These are phyloP conservation scores for Tanypteryx hageni DNA, from an alignment of 2,888 invertebrate species.

Conservation along the genomic window DNA sequence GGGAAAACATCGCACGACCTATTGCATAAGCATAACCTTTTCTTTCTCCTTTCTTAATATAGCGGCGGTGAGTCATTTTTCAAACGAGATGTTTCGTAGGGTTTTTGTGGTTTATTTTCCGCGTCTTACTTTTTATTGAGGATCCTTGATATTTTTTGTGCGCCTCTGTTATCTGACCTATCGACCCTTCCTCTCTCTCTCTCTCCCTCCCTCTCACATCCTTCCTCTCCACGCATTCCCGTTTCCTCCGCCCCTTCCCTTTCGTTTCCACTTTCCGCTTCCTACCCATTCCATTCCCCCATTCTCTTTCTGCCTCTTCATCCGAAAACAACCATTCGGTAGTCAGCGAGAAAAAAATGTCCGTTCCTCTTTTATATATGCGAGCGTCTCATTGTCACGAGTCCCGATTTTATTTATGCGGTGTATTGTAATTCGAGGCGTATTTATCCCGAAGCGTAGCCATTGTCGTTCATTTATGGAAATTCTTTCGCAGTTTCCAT, in stretches of 20 bases:
- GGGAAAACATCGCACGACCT: neutral
- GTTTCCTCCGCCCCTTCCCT: neutral
- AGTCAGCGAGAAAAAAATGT: constrained; percentile 8
- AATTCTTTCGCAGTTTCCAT: too few species aligned
- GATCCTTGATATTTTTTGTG: constrained; percentile 34
- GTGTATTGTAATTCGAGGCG: neutral
- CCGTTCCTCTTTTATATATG: constrained; percentile 16
- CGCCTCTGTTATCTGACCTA: constrained; percentile 39
- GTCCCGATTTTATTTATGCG: neutral
- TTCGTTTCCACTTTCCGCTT: neutral
- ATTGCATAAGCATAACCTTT: neutral
- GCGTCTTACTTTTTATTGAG: neutral
- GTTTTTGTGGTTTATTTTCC: constrained; percentile 21
- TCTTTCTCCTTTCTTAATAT: constrained; percentile 21
- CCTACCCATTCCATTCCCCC: neutral
- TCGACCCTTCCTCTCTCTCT: neutral
- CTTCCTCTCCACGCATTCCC: neutral
- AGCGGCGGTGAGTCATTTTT: constrained; percentile 1
- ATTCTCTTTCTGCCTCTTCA: constrained; percentile 22
- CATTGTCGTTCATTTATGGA: too few species aligned
- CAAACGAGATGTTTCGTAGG: neutral
- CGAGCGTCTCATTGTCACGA: neutral
- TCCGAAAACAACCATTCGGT: constrained; percentile 49
- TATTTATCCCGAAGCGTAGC: too few species aligned
- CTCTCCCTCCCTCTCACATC: neutral